A percentile compares a stretch with the other conserved stretches of the same genome.
Conservation (phyloP, 1,140 invertebrate genomes). For the Trialeurodes vaporariorum region DNA sequence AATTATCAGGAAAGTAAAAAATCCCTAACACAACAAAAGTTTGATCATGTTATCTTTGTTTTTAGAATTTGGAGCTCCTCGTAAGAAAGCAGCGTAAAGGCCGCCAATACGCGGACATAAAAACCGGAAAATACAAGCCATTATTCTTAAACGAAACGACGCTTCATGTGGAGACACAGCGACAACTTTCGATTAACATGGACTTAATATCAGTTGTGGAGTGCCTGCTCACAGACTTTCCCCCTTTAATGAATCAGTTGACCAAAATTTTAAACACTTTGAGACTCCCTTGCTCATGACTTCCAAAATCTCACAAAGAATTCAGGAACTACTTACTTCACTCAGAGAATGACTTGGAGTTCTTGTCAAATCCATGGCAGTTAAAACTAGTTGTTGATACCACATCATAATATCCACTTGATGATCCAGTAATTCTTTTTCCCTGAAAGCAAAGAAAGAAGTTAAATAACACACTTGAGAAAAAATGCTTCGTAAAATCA, state of each 20-base stretch:
- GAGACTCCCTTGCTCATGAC: neutral
- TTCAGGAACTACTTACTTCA: no score
- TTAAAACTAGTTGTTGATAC: no score
- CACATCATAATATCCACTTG: conserved; percentile 22
- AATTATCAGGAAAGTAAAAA: no score
- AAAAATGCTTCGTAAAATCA: neutral
- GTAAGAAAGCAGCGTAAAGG: neutral
- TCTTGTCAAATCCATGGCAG: no score
- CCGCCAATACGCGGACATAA: neutral
- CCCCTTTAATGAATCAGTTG: neutral
- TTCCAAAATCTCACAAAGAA: no score
- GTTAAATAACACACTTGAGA: neutral
- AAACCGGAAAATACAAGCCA: neutral
- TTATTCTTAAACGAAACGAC: neutral
- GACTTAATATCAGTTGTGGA: neutral
- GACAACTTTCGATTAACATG: neutral
- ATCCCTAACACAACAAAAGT: no score
- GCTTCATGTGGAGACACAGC: neutral
- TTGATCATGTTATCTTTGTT: no score
- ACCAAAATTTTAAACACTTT: neutral
- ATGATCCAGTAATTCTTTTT: conserved; percentile 27
- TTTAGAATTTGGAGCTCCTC: neutral
- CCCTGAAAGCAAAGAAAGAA: conserved; percentile 19
- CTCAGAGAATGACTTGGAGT: no score
- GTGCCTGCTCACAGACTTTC: neutral